Evolutionary conservation across 2,888 invertebrate species (phyloP), one percentile per base, ranked within the genome.

Genomic region (Polyploca ridens): DNA sequence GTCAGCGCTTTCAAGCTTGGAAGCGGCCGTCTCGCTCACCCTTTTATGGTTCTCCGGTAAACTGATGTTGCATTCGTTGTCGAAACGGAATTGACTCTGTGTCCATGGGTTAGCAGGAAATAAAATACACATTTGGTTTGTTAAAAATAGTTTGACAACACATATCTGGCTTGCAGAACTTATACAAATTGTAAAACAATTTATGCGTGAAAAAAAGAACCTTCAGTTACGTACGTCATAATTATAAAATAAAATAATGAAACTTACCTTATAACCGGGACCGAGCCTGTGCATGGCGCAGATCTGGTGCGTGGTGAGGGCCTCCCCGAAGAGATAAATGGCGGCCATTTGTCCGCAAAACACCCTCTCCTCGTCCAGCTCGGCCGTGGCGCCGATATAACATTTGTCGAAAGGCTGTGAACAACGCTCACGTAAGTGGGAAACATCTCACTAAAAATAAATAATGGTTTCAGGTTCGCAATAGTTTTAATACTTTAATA

Each of bases 311-410:
- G 99, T 98, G 66, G 98, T 98, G 77, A 99, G 96, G 60, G 99
- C 98, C 94, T 99, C 99, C 79, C 98, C 98, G 93, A 99, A 99
- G 74, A 99, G 95, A 95, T 99, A 99, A 84, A 99, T 98, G 64
- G 99, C 99, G 33, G 99, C 99, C 98, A 99, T 99, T 95, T 99
- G 99, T 49, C 99, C 99, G 93, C 99, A 99, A 94, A 99, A 99
- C 76, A 99, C 98, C 69, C 99, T 96, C 88, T 99, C 99, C 85
- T 98, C 98, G 85, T 99, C 99, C 85, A 99, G 92, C 93, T 99
- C 99, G 1, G 99, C 98, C 63, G 99, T 99, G 67, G 99, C 98
- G 67, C 99, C 99, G 86, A 99, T 99, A 93, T 98, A 99, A 93
- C 99, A 99, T 91, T 99, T 99, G 95, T 99, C 99, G 94, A 99